Evolutionary conservation across 2,797 vertebrate genomes (phyloP).

Genomic region (Clamator glandarius): DNA sequence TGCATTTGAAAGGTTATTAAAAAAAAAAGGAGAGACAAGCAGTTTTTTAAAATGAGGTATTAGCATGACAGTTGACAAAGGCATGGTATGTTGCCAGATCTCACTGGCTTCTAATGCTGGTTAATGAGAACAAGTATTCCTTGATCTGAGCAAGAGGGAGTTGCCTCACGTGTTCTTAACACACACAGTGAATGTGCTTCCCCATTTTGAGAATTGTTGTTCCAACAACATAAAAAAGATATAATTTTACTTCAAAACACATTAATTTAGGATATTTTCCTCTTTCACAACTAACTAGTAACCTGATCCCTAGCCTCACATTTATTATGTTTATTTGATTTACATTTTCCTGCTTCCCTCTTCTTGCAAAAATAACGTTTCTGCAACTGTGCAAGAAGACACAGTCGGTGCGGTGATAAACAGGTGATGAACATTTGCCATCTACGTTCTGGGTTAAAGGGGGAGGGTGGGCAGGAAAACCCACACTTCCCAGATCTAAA

Average conservation of each 20-base stretch:
- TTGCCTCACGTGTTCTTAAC: neutral
- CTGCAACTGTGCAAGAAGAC: neutral
- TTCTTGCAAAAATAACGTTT: neutral
- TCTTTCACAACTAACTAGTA: neutral
- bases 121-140: neutral
- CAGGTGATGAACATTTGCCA: constrained; percentile 15
- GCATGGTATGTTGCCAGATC: neutral
- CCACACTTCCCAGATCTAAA: neutral
- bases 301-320: neutral
- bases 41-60: constrained; percentile 35
- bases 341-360: neutral
- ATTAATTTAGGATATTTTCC: neutral
- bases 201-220: neutral
- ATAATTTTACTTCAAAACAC: neutral
- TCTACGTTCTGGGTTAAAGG: neutral
- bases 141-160: neutral
- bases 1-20: constrained; percentile 60
- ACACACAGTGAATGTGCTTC: neutral
- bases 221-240: neutral
- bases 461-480: neutral
- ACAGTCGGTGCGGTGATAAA: neutral
- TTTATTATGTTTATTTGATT: constrained; percentile 21
- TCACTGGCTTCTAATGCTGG: neutral
- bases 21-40: neutral
- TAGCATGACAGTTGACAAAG: constrained; percentile 59